These are phyloP conservation scores for Patella pellucida DNA, from an alignment of 2,888 invertebrate species.

Conservation along the genomic window DNA sequence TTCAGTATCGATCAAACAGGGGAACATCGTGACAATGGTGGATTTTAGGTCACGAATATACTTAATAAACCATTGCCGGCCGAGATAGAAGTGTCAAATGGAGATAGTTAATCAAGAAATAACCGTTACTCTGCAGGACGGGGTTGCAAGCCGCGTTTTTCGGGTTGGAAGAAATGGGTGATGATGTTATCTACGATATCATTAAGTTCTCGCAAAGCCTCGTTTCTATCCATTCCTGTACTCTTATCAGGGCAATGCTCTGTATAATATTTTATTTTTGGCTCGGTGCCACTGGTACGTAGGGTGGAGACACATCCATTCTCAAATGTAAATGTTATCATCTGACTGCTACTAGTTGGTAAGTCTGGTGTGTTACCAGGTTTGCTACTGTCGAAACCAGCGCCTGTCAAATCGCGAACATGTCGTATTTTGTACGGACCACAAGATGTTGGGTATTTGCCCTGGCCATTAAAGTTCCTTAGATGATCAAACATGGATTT, in stretches of 20 bases:
- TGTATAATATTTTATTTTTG: conserved; percentile 98
- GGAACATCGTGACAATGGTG: too few species aligned
- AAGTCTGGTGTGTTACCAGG: conserved; percentile 78
- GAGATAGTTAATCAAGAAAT: too few species aligned
- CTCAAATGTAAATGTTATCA: conserved; percentile 93
- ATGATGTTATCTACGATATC: conserved; percentile 85
- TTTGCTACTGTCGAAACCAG: conserved; percentile 83
- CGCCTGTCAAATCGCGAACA: conserved; percentile 88
- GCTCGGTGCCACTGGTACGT: conserved; percentile 97
- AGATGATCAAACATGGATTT: conserved; percentile 85
- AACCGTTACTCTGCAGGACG: conserved; percentile 51
- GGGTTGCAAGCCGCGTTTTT: conserved; percentile 77
- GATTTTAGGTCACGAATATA: too few species aligned
- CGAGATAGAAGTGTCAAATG: too few species aligned
- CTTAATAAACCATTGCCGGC: too few species aligned
- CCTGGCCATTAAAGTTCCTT: conserved; percentile 77
- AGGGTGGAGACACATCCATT: conserved; percentile 90
- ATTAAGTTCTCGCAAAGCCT: conserved; percentile 77
- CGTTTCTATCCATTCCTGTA: conserved; percentile 75
- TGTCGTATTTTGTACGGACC: conserved; percentile 75
- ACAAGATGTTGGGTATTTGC: conserved; percentile 72
- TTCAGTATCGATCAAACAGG: too few species aligned
- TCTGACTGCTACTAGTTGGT: conserved; percentile 75
- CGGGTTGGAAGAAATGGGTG: conserved; percentile 85
- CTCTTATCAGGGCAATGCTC: conserved; percentile 73